Evolutionary conservation across 2,797 vertebrate genomes (phyloP).

Genomic region (Melanotaenia parkinsoni): DNA sequence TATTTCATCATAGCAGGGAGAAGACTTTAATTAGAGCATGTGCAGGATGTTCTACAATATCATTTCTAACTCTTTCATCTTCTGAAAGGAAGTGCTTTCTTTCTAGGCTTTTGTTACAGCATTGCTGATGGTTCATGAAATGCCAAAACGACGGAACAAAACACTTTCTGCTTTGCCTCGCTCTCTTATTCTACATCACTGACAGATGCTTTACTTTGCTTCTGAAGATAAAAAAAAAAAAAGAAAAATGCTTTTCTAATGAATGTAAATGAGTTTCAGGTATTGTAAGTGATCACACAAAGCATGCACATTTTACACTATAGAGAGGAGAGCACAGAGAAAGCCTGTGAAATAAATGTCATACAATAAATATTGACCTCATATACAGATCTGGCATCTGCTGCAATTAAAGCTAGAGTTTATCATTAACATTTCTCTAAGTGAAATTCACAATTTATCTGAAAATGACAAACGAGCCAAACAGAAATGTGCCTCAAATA

Average conservation of each 20-base stretch:
- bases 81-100: slow-evolving; percentile 5
- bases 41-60: slow-evolving; percentile 9
- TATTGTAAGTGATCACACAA: slow-evolving; percentile 12
- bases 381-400: neutral
- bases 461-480: neutral
- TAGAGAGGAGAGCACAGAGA: neutral
- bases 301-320: neutral
- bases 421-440: neutral
- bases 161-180: slow-evolving; percentile 11
- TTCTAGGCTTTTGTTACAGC: neutral
- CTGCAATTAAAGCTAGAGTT: neutral
- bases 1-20: slow-evolving; percentile 21
- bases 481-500: too few relatives aligned
- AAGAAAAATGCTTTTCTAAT: slow-evolving; percentile 14
- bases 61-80: slow-evolving; percentile 11
- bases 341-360: neutral
- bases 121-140: slow-evolving; percentile 11
- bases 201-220: slow-evolving; percentile 17
- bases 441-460: neutral
- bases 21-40: slow-evolving; percentile 45
- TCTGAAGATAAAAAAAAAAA: slow-evolving; percentile 34
- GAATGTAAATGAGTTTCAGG: slow-evolving; percentile 31
- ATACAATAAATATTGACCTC: neutral
- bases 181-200: slow-evolving; percentile 11
- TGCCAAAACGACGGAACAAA: slow-evolving; percentile 1